Evolutionary conservation across 2,888 invertebrate species (phyloP).

Genomic region (Campopleginae sp.): DNA sequence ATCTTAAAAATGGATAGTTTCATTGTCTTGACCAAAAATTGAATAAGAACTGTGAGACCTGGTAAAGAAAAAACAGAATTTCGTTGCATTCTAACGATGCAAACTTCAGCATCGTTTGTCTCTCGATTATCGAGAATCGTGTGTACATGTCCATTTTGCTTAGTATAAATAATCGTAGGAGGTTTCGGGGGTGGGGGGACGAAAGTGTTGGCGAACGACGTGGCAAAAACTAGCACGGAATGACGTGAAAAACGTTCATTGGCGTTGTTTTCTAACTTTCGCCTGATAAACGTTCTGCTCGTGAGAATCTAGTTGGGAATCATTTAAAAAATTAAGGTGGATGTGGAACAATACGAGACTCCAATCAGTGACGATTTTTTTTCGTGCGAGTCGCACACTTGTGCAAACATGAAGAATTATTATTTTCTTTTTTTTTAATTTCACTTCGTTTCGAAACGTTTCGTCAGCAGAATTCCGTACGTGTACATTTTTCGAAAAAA

Average conservation of each 20-base stretch:
- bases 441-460: not conserved
- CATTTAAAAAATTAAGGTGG: not conserved
- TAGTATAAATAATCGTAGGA: slow-evolving; percentile 46
- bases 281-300: slow-evolving; percentile 42
- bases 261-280: slow-evolving; percentile 70
- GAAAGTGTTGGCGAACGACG: slow-evolving; percentile 55
- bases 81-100: too few relatives aligned
- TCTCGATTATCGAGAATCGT: not conserved
- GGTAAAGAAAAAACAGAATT: too few relatives aligned
- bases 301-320: not conserved
- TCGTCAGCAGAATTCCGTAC: not conserved
- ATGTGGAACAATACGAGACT: not conserved
- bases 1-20: too few relatives aligned
- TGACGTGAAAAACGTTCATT: slow-evolving; percentile 56
- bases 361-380: not conserved
- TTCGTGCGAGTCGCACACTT: not conserved
- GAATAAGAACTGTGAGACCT: too few relatives aligned
- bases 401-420: not conserved
- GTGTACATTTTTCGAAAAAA: not conserved
- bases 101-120: too few relatives aligned
- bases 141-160: not conserved
- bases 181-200: slow-evolving; percentile 40
- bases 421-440: not conserved
- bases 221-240: slow-evolving; percentile 12
- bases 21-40: too few relatives aligned